Evolutionary conservation across 2,888 invertebrate species (phyloP).

Genomic region (Cephus sareptanus): DNA sequence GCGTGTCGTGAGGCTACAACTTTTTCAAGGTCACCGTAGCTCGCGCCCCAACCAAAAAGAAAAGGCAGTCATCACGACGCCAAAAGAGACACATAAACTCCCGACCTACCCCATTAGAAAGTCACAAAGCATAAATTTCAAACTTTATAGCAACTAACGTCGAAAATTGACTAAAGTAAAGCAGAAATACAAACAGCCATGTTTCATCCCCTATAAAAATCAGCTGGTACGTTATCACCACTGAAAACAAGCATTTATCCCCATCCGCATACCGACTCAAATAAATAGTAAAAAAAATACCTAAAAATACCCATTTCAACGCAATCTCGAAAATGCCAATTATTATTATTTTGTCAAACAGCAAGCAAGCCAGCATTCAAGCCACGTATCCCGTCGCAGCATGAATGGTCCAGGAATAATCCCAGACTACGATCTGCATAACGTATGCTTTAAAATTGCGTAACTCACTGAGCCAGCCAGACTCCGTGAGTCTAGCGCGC

Average conservation of each 20-base stretch:
- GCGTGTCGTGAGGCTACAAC: not conserved
- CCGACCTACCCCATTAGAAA: not conserved
- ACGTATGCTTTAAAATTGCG: not conserved
- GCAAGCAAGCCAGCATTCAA: not conserved
- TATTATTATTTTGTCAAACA: not conserved
- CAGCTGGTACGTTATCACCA: not conserved
- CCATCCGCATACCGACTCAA: not conserved
- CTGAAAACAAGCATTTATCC: not conserved
- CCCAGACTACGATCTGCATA: not conserved
- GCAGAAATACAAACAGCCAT: not conserved
- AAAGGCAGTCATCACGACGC: rapidly evolving
- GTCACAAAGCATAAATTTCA: not conserved
- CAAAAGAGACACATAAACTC: not conserved
- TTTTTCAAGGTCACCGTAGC: not conserved
- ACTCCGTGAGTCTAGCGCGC: not conserved
- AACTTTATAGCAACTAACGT: not conserved
- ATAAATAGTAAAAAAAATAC: not conserved
- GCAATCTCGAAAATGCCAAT: not conserved
- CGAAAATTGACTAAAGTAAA: not conserved
- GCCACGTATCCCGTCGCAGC: not conserved
- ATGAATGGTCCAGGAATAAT: not conserved
- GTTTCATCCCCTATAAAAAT: not conserved
- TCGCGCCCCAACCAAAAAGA: not conserved
- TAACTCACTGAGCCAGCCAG: not conserved
- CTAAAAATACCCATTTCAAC: not conserved